Conservation (phyloP, 2,888 invertebrate species). For the Gryllus longicercus region DNA sequence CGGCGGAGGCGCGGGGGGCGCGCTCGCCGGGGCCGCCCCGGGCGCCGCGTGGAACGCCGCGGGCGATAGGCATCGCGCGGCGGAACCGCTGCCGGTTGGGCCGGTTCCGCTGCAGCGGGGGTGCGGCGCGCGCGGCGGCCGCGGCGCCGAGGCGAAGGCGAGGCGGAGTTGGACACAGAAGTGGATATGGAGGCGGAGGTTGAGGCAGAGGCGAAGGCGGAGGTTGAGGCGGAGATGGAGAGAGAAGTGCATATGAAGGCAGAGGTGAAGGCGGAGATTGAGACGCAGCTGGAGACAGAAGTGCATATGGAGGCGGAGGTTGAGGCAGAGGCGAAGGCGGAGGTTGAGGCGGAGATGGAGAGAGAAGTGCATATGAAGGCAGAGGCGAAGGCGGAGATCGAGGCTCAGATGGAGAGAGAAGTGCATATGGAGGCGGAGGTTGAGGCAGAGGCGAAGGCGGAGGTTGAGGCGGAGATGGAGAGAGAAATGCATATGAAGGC, state of each 20-base stretch:
- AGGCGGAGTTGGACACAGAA: background rate
- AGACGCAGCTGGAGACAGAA: background rate
- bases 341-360: background rate
- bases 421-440: too few species aligned
- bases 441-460: too few species aligned
- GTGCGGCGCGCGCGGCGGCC: background rate
- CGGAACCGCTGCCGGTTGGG: slow-evolving; percentile 3
- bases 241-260: background rate
- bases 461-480: background rate
- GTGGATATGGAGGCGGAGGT: background rate
- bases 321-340: background rate
- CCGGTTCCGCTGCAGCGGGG: background rate
- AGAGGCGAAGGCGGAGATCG: too few species aligned
- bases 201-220: background rate
- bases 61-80: background rate
- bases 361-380: background rate
- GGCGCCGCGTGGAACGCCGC: background rate
- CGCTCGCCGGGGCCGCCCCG: background rate
- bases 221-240: background rate
- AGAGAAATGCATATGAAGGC: background rate
- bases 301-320: background rate
- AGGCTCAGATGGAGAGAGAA: too few species aligned
- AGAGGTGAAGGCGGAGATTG: background rate
- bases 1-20: background rate
- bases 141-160: background rate